A percentile compares a stretch with the other conserved stretches of the same genome.
These are phyloP conservation scores for Bibio marci DNA, from an alignment of 2,888 invertebrate species.

Conservation along the genomic window DNA sequence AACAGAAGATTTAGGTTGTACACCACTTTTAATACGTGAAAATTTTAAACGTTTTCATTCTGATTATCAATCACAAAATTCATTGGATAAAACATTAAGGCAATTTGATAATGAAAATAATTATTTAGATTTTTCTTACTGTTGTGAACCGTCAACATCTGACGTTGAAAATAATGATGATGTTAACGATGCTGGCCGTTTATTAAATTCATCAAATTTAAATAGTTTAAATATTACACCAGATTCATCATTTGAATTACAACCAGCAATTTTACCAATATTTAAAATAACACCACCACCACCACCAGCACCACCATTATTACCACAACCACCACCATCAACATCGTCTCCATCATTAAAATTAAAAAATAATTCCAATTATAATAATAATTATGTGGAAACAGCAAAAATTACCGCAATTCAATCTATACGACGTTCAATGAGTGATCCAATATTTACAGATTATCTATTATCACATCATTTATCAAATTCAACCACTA, in stretches of 20 bases:
- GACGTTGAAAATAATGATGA: conserved; percentile 17
- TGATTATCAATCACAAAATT: no score
- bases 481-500: background rate
- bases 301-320: background rate
- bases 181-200: conserved; percentile 20
- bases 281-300: conserved; percentile 25
- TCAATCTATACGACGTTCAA: conserved; percentile 20
- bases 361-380: conserved; percentile 20
- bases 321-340: conserved; percentile 3
- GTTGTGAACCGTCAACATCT: conserved; percentile 8
- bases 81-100: background rate
- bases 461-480: background rate
- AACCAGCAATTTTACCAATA: conserved; percentile 20
- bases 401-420: conserved; percentile 20
- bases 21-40: conserved; percentile 1
- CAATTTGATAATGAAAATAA: background rate
- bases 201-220: conserved; percentile 11
- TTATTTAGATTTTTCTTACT: conserved; percentile 9
- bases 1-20: background rate
- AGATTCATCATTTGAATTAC: conserved; percentile 21
- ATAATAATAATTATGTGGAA: conserved; percentile 21
- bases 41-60: background rate
- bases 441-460: conserved; percentile 22
- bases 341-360: conserved; percentile 12
- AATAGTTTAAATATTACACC: conserved; percentile 19